These are phyloP conservation scores for Halcyon malimbica DNA, from an alignment of 2,113 vertebrate genomes.

Conservation along the genomic window DNA sequence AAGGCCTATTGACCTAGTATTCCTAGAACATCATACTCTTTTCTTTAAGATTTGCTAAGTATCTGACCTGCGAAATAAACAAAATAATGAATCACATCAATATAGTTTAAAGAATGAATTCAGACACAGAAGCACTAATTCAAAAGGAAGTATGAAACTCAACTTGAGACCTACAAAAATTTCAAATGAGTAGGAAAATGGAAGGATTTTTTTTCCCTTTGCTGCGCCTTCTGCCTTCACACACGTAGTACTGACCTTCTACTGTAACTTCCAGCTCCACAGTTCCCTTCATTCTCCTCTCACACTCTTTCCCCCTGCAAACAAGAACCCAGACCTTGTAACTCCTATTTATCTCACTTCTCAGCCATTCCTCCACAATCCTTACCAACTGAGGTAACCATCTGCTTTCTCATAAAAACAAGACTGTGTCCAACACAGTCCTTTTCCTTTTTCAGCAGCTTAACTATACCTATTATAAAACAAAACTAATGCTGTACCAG, in stretches of 20 bases:
- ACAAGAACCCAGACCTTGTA: background rate
- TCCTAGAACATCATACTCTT: background rate
- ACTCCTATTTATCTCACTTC: background rate
- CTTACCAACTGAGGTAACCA: background rate
- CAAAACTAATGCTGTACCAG: background rate
- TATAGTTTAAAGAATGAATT: background rate
- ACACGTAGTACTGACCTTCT: background rate
- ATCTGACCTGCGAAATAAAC: background rate
- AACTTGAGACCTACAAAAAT: background rate
- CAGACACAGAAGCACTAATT: background rate
- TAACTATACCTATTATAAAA: background rate
- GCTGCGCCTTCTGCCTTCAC: background rate
- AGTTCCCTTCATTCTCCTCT: background rate
- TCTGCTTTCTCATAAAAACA: background rate
- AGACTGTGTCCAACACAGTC: background rate
- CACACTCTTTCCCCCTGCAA: background rate
- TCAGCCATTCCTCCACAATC: background rate
- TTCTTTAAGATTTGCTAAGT: background rate
- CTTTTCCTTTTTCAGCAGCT: background rate
- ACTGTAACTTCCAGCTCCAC: background rate
- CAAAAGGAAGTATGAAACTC: background rate
- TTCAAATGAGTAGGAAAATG: background rate
- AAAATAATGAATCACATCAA: background rate
- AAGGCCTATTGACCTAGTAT: background rate
- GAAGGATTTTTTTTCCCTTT: background rate